Evolutionary conservation across 2,888 invertebrate species (phyloP).

Genomic region (Eudemis profundana): DNA sequence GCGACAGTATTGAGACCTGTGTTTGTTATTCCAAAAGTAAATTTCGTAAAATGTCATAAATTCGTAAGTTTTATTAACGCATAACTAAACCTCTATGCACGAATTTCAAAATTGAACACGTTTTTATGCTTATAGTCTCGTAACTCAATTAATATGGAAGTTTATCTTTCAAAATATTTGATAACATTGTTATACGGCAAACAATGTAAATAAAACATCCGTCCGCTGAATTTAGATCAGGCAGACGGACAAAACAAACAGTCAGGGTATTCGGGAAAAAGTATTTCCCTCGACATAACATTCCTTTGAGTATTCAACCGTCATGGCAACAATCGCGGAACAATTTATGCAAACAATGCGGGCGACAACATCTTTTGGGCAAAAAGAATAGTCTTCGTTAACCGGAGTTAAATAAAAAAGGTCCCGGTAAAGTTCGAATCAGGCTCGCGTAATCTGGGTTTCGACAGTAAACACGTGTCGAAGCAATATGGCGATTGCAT

Average conservation of each 20-base stretch:
- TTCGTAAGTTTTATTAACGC: no score
- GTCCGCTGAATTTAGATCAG: conserved; percentile 40
- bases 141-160: no score
- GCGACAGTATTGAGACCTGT: no score
- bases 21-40: neutral
- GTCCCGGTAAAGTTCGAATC: conserved; percentile 39
- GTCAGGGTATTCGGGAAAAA: conserved; percentile 33
- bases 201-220: conserved; percentile 34
- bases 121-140: no score
- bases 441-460: neutral
- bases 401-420: conserved; percentile 22
- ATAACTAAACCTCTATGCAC: no score
- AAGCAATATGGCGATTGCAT: neutral
- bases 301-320: conserved; percentile 41
- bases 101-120: no score
- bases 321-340: conserved; percentile 40
- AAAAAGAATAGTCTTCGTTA: conserved; percentile 37
- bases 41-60: no score
- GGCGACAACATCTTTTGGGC: conserved; percentile 30
- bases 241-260: conserved; percentile 41
- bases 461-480: no score
- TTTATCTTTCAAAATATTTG: conserved; percentile 2
- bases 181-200: conserved; percentile 21
- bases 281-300: conserved; percentile 34
- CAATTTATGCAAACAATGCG: conserved; percentile 43